phyloP scores from a whole-genome alignment of 1,140 invertebrate species.

The Laupala kohalensis region DNA sequence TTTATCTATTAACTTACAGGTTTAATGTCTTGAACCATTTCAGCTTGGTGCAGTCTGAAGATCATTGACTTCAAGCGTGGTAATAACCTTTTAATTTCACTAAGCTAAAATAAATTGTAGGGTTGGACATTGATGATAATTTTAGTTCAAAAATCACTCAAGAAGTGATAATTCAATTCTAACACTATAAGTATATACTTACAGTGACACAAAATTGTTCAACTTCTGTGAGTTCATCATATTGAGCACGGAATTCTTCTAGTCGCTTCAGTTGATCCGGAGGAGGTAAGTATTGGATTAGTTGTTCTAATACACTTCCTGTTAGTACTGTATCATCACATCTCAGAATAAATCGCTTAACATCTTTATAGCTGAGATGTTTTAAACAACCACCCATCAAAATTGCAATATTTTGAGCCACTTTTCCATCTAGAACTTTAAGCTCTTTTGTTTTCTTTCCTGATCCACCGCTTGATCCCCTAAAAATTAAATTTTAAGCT shows the following conservation, averaged over 20 bases:
- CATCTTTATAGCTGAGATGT: slow-evolving; percentile 73
- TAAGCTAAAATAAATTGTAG: slow-evolving; percentile 37
- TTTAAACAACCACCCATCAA: slow-evolving; percentile 79
- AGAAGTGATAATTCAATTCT: neutral
- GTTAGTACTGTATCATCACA: slow-evolving; percentile 76
- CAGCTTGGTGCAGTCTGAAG: slow-evolving; percentile 75
- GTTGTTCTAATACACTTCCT: slow-evolving; percentile 65
- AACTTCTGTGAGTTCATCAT: slow-evolving; percentile 75
- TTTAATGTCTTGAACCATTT: slow-evolving; percentile 80
- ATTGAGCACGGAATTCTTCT: slow-evolving; percentile 60
- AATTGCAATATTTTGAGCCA: slow-evolving; percentile 91
- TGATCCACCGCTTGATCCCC: slow-evolving; percentile 38
- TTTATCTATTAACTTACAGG: slow-evolving; percentile 47
- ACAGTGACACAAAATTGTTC: slow-evolving; percentile 93
- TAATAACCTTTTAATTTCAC: slow-evolving; percentile 70
- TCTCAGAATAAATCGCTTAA: slow-evolving; percentile 67
- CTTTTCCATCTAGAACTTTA: slow-evolving; percentile 81
- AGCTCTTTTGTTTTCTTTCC: slow-evolving; percentile 82
- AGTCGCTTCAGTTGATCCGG: slow-evolving; percentile 77
- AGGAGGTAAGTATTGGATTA: slow-evolving; percentile 79
- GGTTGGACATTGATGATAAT: neutral
- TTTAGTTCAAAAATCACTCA: neutral
- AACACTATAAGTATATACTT: slow-evolving; percentile 32
- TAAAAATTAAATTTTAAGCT: too few relatives aligned
- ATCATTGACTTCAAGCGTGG: slow-evolving; percentile 79